These are phyloP conservation scores for Nephila pilipes DNA, from an alignment of 1,140 invertebrate genomes.

Conservation along the genomic window DNA sequence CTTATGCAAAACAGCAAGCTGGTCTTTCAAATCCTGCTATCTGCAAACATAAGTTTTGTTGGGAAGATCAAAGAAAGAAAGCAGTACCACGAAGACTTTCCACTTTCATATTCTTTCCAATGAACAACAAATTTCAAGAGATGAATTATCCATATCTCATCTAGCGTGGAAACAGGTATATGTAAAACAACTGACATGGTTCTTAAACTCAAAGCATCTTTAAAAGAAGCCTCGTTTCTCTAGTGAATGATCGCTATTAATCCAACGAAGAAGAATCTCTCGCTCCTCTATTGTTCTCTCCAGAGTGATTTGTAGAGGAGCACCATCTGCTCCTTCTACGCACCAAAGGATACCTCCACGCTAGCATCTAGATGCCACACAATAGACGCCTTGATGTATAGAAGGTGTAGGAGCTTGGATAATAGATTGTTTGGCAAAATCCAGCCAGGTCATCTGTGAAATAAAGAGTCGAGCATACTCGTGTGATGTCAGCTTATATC, in stretches of 20 bases:
- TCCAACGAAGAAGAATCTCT: conserved; percentile 27
- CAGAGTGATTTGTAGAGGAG: not conserved
- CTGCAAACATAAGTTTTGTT: no score
- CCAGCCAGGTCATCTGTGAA: conserved; percentile 71
- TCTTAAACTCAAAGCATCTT: not conserved
- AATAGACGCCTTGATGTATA: conserved; percentile 71
- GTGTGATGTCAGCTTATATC: conserved; percentile 74
- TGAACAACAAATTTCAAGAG: not conserved
- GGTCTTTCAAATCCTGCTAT: no score
- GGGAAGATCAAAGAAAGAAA: no score
- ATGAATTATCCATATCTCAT: not conserved
- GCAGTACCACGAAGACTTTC: no score
- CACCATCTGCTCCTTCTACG: not conserved
- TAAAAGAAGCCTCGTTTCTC: not conserved
- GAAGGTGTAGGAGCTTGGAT: conserved; percentile 67
- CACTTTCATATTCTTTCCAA: not conserved
- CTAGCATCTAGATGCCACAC: conserved; percentile 45
- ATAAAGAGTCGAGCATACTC: conserved; percentile 73
- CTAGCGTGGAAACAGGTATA: not conserved
- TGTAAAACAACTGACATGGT: not conserved
- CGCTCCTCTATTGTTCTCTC: conserved; percentile 30
- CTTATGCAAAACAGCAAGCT: no score
- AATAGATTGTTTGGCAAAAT: conserved; percentile 59
- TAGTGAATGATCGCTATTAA: conserved; percentile 61
- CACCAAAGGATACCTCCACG: conserved; percentile 9